Evolutionary conservation across 2,797 vertebrate genomes (phyloP).

Genomic region (Ptychobarbus kaznakovi): DNA sequence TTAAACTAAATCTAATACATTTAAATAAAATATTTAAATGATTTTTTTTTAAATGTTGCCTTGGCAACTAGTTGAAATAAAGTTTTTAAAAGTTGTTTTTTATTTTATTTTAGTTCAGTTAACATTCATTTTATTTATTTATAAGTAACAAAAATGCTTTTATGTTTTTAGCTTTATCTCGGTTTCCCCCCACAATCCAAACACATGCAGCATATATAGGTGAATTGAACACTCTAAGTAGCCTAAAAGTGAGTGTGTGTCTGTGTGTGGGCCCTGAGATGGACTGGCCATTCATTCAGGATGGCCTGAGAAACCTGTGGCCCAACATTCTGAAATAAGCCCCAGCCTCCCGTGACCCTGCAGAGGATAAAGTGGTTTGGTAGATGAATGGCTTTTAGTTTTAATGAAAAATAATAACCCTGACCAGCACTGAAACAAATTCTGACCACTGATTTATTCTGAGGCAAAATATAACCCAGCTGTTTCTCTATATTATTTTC

Average conservation of each 20-base stretch:
- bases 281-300: not conserved
- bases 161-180: not conserved
- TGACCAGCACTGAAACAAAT: slow-evolving; percentile 10
- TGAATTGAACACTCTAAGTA: not conserved
- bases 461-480: not conserved
- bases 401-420: not conserved
- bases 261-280: not conserved
- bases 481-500: not conserved
- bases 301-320: not conserved
- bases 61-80: not conserved
- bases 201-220: not conserved
- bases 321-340: not conserved
- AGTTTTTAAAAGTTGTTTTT: not conserved
- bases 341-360: not conserved
- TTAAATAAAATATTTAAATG: too few species aligned
- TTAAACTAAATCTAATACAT: not conserved
- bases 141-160: too few species aligned
- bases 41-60: too few species aligned
- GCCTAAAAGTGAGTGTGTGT: not conserved
- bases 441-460: slow-evolving; percentile 20
- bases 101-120: not conserved
- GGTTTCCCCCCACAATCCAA: not conserved
- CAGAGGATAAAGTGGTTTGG: not conserved
- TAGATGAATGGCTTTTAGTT: not conserved
- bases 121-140: not conserved